phyloP scores from a whole-genome alignment of 2,888 invertebrate species.

The Acheta domesticus region DNA sequence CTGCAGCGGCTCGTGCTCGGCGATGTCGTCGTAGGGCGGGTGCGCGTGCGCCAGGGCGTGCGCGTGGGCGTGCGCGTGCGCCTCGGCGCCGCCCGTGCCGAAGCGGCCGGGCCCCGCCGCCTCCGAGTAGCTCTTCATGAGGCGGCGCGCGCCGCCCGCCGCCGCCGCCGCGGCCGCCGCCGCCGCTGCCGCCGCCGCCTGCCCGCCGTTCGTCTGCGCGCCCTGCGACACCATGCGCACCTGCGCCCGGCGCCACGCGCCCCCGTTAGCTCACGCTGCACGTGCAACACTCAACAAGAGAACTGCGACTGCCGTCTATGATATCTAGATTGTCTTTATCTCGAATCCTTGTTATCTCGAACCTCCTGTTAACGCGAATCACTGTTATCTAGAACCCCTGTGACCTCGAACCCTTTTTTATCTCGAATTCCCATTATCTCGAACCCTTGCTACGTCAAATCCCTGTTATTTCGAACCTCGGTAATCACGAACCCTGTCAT shows the following conservation, averaged over 20 bases:
- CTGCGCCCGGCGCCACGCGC: constrained; percentile 44
- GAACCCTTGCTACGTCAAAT: too few species aligned
- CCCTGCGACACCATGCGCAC: constrained; percentile 87
- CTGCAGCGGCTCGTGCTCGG: constrained; percentile 72
- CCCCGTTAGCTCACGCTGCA: too few species aligned
- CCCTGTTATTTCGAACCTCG: too few species aligned
- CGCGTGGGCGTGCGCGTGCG: constrained; percentile 27
- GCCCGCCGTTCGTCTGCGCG: constrained; percentile 80
- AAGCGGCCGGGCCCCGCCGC: constrained; percentile 54
- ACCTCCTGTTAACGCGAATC: too few species aligned
- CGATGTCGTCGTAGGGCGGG: constrained; percentile 36
- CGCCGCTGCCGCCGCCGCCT: constrained; percentile 75
- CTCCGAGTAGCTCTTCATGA: constrained; percentile 82
- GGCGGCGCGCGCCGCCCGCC: constrained; percentile 54
- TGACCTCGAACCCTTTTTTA: too few species aligned
- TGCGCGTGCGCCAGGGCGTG: constrained; percentile 30
- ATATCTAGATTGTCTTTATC: too few species aligned
- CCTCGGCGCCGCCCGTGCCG: constrained; percentile 48
- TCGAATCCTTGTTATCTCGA: too few species aligned
- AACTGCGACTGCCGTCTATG: too few species aligned
- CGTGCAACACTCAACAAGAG: too few species aligned
- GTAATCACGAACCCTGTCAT: too few species aligned
- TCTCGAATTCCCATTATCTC: too few species aligned
- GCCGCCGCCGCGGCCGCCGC: constrained; percentile 75
- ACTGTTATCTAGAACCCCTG: too few species aligned